Conservation (phyloP, 2,113 vertebrate species). For the Acanthisitta chloris region DNA sequence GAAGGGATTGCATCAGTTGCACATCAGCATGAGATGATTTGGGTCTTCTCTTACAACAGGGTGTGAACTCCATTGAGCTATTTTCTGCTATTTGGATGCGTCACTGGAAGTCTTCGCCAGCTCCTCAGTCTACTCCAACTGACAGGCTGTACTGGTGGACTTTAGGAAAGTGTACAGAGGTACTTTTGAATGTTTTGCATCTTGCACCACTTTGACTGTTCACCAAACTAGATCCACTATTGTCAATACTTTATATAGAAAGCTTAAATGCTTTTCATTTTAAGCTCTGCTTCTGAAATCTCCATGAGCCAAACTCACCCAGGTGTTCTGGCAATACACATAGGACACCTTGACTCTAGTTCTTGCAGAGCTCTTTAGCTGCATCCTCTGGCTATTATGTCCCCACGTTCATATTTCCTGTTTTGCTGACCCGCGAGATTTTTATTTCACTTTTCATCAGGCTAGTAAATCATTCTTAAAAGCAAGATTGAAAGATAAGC, state of each 20-base stretch:
- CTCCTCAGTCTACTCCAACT: neutral
- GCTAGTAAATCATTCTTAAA: neutral
- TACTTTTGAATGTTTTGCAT: neutral
- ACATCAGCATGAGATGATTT: accelerated
- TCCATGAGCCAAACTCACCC: accelerated
- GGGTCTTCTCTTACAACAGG: neutral
- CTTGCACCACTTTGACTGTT: neutral
- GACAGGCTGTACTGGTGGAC: neutral
- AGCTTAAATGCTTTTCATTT: neutral
- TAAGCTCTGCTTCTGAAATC: neutral
- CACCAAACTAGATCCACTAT: neutral
- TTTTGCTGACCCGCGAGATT: neutral
- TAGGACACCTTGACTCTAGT: neutral
- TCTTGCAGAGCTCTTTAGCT: neutral
- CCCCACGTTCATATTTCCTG: neutral
- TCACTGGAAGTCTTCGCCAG: neutral
- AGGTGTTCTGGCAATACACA: neutral
- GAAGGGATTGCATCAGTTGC: neutral
- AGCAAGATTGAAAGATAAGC: neutral
- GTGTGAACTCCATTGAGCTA: neutral
- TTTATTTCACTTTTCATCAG: neutral
- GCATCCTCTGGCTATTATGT: neutral
- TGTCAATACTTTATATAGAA: neutral
- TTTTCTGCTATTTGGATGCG: neutral
- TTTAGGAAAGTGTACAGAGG: neutral